Evolutionary conservation across 2,888 invertebrate species (phyloP).

Genomic region (Disparrhopalites patrizii): DNA sequence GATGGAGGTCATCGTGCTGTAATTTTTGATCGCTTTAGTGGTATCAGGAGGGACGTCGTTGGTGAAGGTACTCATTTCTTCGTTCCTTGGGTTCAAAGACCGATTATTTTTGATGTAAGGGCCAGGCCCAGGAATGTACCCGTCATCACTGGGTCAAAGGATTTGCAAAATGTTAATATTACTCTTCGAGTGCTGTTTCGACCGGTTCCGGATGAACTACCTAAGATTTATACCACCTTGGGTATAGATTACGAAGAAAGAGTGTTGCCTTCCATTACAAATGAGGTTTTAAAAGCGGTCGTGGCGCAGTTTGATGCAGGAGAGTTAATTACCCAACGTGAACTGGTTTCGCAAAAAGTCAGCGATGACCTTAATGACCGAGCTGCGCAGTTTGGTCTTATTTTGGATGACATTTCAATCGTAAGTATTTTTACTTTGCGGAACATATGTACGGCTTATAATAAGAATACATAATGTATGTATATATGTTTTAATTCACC

Average conservation of each 20-base stretch:
- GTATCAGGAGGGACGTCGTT: constrained; percentile 84
- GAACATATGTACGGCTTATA: too few species aligned
- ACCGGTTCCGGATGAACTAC: constrained; percentile 87
- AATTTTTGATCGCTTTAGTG: constrained; percentile 97
- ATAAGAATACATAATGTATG: not conserved
- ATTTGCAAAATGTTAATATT: constrained; percentile 98
- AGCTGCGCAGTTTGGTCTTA: constrained; percentile 90
- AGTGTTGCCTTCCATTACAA: constrained; percentile 96
- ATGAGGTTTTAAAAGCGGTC: constrained; percentile 97
- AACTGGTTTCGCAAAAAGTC: constrained; percentile 82
- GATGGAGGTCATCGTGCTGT: constrained; percentile 98
- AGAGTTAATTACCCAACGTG: constrained; percentile 97
- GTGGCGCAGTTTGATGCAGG: constrained; percentile 99
- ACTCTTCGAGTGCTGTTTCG: constrained; percentile 96
- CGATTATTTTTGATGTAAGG: constrained; percentile 96
- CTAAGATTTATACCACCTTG: constrained; percentile 91
- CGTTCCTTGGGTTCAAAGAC: constrained; percentile 97
- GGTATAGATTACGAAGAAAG: constrained; percentile 98
- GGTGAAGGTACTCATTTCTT: constrained; percentile 99
- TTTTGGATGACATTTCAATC: constrained; percentile 97
- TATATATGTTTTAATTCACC: not conserved
- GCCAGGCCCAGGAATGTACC: constrained; percentile 95
- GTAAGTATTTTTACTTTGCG: constrained; percentile 53
- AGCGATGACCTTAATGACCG: constrained; percentile 87
- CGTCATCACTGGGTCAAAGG: constrained; percentile 97